Percentiles rank a stretch among this genome's conserved stretches.
These are phyloP conservation scores for Blera fallax DNA, from an alignment of 2,888 invertebrate genomes.

Conservation along the genomic window DNA sequence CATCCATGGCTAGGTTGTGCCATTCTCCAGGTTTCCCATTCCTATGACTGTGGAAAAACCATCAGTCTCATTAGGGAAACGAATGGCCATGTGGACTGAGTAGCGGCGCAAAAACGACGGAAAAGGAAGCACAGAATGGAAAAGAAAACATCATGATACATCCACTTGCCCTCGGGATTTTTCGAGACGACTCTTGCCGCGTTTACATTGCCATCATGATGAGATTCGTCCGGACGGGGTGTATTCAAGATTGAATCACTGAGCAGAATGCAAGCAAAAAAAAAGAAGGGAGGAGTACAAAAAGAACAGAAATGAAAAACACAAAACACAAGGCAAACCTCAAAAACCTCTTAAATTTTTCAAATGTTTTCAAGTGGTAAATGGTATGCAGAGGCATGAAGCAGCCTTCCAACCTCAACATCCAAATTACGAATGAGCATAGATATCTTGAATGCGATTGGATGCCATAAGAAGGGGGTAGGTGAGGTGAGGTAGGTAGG, in stretches of 20 bases:
- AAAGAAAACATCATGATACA: constrained; percentile 72
- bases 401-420: constrained; percentile 63
- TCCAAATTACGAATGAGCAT: constrained; percentile 69
- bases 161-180: constrained; percentile 71
- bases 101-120: constrained; percentile 44
- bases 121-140: constrained; percentile 43
- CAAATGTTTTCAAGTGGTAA: constrained; percentile 72
- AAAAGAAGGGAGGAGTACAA: neutral
- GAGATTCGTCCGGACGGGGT: constrained; percentile 62
- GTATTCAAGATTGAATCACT: constrained; percentile 52
- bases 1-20: neutral
- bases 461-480: constrained; percentile 29
- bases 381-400: constrained; percentile 70
- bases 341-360: constrained; percentile 73
- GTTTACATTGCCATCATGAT: constrained; percentile 72
- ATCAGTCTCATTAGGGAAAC: constrained; percentile 71
- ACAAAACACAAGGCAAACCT: constrained; percentile 62
- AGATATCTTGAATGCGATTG: constrained; percentile 55
- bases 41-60: constrained; percentile 12
- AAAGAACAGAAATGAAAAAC: constrained; percentile 23
- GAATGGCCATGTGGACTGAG: constrained; percentile 64
- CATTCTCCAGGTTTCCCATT: constrained; percentile 21
- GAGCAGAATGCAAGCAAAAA: constrained; percentile 20
- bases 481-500: neutral
- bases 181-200: constrained; percentile 67